Conservation (phyloP, 2,888 invertebrate species). For the Phorcus lineatus region DNA sequence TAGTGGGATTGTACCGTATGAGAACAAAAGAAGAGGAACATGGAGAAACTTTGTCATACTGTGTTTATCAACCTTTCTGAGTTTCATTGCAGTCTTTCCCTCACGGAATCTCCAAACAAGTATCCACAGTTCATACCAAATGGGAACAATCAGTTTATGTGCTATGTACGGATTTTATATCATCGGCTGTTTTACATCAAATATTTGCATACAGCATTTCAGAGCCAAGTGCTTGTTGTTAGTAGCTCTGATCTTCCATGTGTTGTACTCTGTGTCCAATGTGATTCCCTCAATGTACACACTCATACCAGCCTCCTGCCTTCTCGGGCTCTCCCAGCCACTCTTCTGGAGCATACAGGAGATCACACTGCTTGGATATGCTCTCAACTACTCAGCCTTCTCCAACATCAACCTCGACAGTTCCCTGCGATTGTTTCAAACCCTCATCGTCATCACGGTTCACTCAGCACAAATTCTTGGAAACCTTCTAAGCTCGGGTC, state of each 20-base stretch:
- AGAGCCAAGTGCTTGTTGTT: slow-evolving; percentile 63
- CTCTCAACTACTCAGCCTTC: slow-evolving; percentile 62
- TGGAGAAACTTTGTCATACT: slow-evolving; percentile 46
- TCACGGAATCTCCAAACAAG: slow-evolving; percentile 62
- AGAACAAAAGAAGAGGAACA: slow-evolving; percentile 39
- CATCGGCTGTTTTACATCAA: slow-evolving; percentile 59
- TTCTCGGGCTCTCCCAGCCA: slow-evolving; percentile 65
- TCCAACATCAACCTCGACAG: slow-evolving; percentile 58
- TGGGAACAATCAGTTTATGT: slow-evolving; percentile 61
- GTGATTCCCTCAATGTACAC: slow-evolving; percentile 63
- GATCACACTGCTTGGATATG: slow-evolving; percentile 62
- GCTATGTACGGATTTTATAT: slow-evolving; percentile 64
- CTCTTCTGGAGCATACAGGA: slow-evolving; percentile 66
- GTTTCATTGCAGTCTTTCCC: slow-evolving; percentile 44
- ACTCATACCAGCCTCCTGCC: slow-evolving; percentile 58
- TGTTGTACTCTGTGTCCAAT: slow-evolving; percentile 63
- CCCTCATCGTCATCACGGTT: slow-evolving; percentile 64
- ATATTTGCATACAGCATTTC: slow-evolving; percentile 58
- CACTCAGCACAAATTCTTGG: slow-evolving; percentile 68
- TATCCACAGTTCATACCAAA: slow-evolving; percentile 52
- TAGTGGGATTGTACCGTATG: slow-evolving; percentile 13
- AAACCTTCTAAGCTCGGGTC: slow-evolving; percentile 60
- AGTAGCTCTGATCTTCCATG: slow-evolving; percentile 62
- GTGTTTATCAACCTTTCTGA: slow-evolving; percentile 45
- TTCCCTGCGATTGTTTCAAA: slow-evolving; percentile 64